phyloP scores from a whole-genome alignment of 2,113 vertebrate species.

The Boulengerochromis microlepis region DNA sequence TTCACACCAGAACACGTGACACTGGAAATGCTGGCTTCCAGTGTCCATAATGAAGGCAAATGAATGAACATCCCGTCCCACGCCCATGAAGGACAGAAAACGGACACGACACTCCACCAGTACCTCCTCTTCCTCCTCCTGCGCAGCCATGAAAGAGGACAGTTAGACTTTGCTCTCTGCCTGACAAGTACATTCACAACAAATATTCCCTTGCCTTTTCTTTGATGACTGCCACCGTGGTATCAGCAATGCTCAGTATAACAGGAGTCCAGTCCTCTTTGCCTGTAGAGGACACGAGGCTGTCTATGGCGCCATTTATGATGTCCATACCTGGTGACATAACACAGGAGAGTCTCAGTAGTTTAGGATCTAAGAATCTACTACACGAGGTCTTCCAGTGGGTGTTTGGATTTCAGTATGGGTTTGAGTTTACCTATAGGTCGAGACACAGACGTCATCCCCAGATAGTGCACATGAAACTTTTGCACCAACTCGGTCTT shows the following conservation, averaged over 20 bases:
- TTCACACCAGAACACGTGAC: slow-evolving; percentile 96
- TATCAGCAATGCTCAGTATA: slow-evolving; percentile 91
- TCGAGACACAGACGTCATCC: slow-evolving; percentile 83
- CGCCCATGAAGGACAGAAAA: slow-evolving; percentile 97
- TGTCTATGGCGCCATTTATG: slow-evolving; percentile 91
- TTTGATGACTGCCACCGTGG: slow-evolving; percentile 90
- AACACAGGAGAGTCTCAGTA: not conserved
- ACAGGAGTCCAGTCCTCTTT: slow-evolving; percentile 91
- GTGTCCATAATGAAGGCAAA: slow-evolving; percentile 99
- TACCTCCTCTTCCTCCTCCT: slow-evolving; percentile 86
- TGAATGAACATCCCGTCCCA: slow-evolving; percentile 88
- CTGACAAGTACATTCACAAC: not conserved
- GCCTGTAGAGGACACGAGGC: slow-evolving; percentile 77
- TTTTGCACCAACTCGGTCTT: slow-evolving; percentile 97
- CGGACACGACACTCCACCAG: slow-evolving; percentile 94
- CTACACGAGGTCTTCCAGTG: not conserved
- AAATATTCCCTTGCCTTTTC: slow-evolving; percentile 75
- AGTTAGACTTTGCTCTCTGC: not conserved
- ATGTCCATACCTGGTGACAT: slow-evolving; percentile 87
- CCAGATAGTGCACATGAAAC: slow-evolving; percentile 92
- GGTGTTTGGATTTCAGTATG: not conserved
- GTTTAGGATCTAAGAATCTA: not conserved
- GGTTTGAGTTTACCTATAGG: slow-evolving; percentile 82
- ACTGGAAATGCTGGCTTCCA: slow-evolving; percentile 93
- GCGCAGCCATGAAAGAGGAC: not conserved